phyloP scores from a whole-genome alignment of 2,113 vertebrate genomes.

The Paradisaea rubra region DNA sequence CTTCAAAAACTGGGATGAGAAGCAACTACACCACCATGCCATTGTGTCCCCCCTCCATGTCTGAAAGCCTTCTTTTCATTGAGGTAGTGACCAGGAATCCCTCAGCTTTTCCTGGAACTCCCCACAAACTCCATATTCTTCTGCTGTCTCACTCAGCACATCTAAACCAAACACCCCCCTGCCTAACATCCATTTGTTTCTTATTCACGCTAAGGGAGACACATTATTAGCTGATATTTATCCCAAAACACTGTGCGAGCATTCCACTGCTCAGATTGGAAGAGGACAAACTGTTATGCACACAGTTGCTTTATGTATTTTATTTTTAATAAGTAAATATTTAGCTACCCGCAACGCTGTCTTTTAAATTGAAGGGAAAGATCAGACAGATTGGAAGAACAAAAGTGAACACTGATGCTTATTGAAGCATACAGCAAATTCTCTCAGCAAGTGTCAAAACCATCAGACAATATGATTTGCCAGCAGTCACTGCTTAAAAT shows the following conservation, averaged over 20 bases:
- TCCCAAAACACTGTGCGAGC: not conserved
- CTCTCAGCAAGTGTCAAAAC: not conserved
- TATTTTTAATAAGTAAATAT: not conserved
- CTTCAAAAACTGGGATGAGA: not conserved
- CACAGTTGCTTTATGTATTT: not conserved
- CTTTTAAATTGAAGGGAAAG: not conserved
- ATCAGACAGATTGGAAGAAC: not conserved
- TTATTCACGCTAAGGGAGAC: not conserved
- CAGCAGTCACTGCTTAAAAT: not conserved
- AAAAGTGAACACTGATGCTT: conserved; percentile 11
- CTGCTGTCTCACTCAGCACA: not conserved
- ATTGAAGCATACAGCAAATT: not conserved
- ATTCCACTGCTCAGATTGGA: not conserved
- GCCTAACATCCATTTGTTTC: not conserved
- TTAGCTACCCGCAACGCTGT: not conserved
- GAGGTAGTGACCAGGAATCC: not conserved
- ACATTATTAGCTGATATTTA: not conserved
- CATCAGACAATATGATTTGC: not conserved
- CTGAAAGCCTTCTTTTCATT: not conserved
- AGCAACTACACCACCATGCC: not conserved
- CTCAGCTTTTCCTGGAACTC: not conserved
- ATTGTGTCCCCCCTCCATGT: not conserved
- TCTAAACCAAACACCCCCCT: not conserved
- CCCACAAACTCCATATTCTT: not conserved
- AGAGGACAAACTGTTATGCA: not conserved